These are phyloP conservation scores for Lycophotia porphyrea DNA, from an alignment of 2,888 invertebrate species.

Conservation along the genomic window DNA sequence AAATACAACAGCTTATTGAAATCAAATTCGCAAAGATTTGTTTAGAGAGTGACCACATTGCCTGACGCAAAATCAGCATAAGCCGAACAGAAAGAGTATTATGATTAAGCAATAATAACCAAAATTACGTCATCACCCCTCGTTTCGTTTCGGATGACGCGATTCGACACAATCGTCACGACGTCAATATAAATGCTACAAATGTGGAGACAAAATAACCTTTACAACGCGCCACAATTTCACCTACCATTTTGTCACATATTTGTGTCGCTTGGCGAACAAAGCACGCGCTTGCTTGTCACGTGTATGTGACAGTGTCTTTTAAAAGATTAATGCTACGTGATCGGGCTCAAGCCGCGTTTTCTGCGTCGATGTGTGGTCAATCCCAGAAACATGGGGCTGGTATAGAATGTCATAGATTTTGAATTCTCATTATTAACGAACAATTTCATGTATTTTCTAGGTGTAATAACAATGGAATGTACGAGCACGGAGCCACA, in stretches of 20 bases:
- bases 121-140: neutral
- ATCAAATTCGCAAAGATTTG: neutral
- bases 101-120: neutral
- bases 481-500: conserved; percentile 92
- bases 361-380: neutral
- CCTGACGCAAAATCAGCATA: neutral
- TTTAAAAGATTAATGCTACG: neutral
- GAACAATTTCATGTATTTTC: conserved; percentile 51
- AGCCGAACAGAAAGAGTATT: neutral
- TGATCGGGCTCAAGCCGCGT: neutral
- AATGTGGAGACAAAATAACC: too few species aligned
- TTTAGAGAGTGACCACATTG: neutral
- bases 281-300: too few species aligned
- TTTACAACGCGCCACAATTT: too few species aligned
- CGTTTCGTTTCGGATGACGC: too few species aligned
- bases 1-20: neutral
- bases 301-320: too few species aligned
- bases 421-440: conserved; percentile 78
- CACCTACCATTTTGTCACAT: too few species aligned
- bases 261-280: too few species aligned
- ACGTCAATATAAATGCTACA: too few species aligned
- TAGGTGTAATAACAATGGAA: conserved; percentile 93
- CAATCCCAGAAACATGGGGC: neutral
- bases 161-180: too few species aligned
- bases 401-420: neutral